Conservation (phyloP, 2,888 invertebrate genomes). For the Andrena haemorrhoa region DNA sequence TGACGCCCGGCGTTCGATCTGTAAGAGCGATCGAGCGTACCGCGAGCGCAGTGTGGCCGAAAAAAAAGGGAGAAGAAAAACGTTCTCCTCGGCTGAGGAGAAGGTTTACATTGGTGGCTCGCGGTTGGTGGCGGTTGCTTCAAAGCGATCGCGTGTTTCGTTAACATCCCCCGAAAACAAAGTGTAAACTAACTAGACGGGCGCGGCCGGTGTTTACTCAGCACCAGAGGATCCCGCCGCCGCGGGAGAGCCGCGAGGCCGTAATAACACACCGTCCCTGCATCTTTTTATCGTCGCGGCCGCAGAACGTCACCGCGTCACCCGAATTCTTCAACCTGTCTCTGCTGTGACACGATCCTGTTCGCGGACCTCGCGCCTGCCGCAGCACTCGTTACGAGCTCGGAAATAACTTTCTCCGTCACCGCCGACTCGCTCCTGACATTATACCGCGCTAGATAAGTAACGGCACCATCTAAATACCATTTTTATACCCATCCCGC, state of each 20-base stretch:
- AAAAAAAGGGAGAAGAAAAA: slow-evolving; percentile 39
- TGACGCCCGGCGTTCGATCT: neutral
- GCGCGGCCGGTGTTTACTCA: slow-evolving; percentile 80
- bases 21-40: slow-evolving; percentile 20
- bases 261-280: slow-evolving; percentile 63
- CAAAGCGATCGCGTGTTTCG: slow-evolving; percentile 81
- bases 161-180: slow-evolving; percentile 82
- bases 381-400: slow-evolving; percentile 1
- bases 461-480: no score
- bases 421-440: neutral
- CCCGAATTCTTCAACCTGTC: slow-evolving; percentile 43
- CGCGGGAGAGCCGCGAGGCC: slow-evolving; percentile 53
- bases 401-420: slow-evolving; percentile 18
- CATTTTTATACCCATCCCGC: no score
- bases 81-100: slow-evolving; percentile 36
- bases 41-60: slow-evolving; percentile 21
- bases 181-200: slow-evolving; percentile 83
- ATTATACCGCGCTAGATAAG: neutral
- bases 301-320: slow-evolving; percentile 26
- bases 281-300: slow-evolving; percentile 60
- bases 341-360: slow-evolving; percentile 32
- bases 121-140: slow-evolving; percentile 72
- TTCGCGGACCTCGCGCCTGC: neutral
- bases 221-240: slow-evolving; percentile 61
- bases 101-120: slow-evolving; percentile 67